phyloP scores from a whole-genome alignment of 1,140 invertebrate genomes.

The Neocloeon triangulifer region DNA sequence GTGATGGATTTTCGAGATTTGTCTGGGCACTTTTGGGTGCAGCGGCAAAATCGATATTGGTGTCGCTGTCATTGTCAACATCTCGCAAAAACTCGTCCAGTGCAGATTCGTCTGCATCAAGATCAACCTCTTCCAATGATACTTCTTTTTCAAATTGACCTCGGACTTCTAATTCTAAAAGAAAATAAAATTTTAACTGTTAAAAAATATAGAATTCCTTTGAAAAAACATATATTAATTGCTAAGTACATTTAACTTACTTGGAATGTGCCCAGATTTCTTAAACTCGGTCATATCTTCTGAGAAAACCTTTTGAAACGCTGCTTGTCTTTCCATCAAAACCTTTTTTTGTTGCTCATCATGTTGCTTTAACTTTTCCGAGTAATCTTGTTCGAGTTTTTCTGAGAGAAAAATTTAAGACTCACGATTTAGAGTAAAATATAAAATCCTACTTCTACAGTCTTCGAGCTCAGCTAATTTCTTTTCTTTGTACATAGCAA shows the following conservation, averaged over 20 bases:
- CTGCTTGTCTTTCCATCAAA: conserved; percentile 36
- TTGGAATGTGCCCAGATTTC: conserved; percentile 30
- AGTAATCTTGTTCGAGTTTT: conserved; percentile 29
- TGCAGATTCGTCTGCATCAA: conserved; percentile 24
- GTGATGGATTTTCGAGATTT: too few species aligned
- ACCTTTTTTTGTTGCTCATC: conserved; percentile 27
- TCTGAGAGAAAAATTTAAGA: conserved; percentile 17
- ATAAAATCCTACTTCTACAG: conserved; percentile 32
- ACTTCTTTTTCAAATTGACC: conserved; percentile 13
- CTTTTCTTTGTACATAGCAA: conserved; percentile 36
- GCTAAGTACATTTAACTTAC: too few species aligned
- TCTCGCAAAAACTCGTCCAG: conserved; percentile 29
- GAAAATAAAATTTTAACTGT: conserved; percentile 7
- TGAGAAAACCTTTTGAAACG: conserved; percentile 41
- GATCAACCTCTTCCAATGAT: conserved; percentile 25
- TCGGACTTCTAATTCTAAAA: conserved; percentile 14
- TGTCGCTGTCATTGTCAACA: too few species aligned
- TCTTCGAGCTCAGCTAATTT: conserved; percentile 31
- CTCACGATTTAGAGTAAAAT: neutral
- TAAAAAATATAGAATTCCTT: neutral
- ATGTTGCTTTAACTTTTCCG: conserved; percentile 24
- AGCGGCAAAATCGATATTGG: too few species aligned
- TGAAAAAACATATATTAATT: too few species aligned
- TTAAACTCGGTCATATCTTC: conserved; percentile 38
- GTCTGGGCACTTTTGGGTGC: too few species aligned